phyloP scores from a whole-genome alignment of 2,113 vertebrate genomes.

The Litocranius walleri region DNA sequence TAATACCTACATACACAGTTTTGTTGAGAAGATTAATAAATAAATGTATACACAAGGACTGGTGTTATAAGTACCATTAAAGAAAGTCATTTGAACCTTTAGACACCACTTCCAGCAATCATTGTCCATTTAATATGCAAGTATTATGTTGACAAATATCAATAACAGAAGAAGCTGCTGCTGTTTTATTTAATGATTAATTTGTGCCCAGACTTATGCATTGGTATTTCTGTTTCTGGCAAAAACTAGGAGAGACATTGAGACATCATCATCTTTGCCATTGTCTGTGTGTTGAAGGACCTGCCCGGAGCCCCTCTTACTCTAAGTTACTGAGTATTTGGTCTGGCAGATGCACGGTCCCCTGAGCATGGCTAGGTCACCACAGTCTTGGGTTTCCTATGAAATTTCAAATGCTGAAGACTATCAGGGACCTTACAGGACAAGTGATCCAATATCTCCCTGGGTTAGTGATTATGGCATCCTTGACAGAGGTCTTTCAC shows the following conservation, averaged over 20 bases:
- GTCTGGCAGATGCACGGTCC: background rate
- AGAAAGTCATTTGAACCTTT: background rate
- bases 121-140: background rate
- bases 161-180: background rate
- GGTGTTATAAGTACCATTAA: background rate
- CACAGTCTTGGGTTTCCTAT: background rate
- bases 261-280: background rate
- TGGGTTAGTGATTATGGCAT: background rate
- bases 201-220: background rate
- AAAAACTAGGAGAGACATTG: background rate
- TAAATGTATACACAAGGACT: background rate
- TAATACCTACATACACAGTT: constrained; percentile 2
- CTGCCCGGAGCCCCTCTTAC: background rate
- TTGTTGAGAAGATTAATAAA: background rate
- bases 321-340: background rate
- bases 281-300: background rate
- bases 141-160: background rate
- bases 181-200: background rate
- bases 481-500: background rate
- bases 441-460: background rate
- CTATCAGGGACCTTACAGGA: background rate
- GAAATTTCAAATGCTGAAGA: background rate
- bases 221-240: background rate
- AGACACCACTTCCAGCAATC: background rate
- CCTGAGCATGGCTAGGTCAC: background rate